Conservation (phyloP, 1,140 invertebrate species). For the Nasonia giraulti region DNA sequence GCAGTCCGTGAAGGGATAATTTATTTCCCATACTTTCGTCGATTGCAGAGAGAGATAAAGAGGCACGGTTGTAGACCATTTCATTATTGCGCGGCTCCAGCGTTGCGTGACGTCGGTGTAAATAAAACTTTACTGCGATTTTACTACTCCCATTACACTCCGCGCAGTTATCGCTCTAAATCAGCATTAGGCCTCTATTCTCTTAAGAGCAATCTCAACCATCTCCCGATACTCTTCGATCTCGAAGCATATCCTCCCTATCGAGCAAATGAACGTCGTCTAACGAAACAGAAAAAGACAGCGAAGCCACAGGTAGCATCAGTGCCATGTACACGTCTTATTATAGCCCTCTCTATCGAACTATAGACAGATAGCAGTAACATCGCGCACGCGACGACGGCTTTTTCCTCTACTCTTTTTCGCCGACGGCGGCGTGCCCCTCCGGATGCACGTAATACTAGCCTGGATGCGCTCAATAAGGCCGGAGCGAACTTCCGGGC, state of each 20-base stretch:
- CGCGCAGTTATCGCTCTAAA: background rate
- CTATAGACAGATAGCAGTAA: background rate
- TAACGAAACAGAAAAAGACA: background rate
- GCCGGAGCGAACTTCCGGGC: slow-evolving; percentile 43
- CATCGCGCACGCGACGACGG: background rate
- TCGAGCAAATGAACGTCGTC: too few relatives aligned
- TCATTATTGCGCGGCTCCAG: background rate
- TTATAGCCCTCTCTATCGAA: slow-evolving; percentile 2
- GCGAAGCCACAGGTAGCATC: background rate
- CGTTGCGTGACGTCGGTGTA: too few relatives aligned
- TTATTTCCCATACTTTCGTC: background rate
- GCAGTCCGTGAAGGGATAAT: background rate
- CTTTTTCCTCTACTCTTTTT: slow-evolving; percentile 21
- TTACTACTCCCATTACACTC: background rate
- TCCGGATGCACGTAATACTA: slow-evolving; percentile 53
- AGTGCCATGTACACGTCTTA: background rate
- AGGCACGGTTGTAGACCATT: background rate
- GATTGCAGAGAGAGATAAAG: background rate
- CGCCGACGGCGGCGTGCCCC: slow-evolving; percentile 29
- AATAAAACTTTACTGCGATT: background rate
- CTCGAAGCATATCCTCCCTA: too few relatives aligned
- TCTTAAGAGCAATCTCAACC: background rate
- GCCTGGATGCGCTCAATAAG: slow-evolving; percentile 52
- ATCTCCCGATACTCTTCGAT: background rate
- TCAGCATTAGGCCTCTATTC: background rate